A percentile compares a stretch with the other conserved stretches of the same genome.
phyloP scores from a whole-genome alignment of 2,113 vertebrate genomes.

The Thomomys bottae region DNA sequence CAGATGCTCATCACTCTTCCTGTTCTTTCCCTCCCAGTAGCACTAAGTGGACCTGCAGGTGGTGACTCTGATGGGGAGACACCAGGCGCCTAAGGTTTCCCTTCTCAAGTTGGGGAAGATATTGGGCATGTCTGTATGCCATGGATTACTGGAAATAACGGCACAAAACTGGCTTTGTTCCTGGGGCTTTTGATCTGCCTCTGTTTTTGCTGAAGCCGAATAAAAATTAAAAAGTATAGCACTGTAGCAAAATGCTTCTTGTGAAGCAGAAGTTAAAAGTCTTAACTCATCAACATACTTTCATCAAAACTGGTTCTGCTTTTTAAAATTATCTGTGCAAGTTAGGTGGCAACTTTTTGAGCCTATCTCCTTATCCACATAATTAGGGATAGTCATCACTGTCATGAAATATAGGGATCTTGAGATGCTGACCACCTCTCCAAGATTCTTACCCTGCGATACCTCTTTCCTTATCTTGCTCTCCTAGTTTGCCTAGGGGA shows the following conservation, averaged over 20 bases:
- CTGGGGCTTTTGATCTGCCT: neutral
- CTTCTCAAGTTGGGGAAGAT: neutral
- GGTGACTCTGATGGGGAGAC: neutral
- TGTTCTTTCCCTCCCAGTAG: neutral
- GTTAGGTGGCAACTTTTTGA: neutral
- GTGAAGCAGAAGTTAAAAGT: slow-evolving; percentile 1
- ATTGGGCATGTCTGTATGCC: neutral
- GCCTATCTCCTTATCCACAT: neutral
- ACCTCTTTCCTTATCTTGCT: neutral
- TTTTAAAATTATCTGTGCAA: neutral
- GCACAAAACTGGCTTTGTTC: neutral
- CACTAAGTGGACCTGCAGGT: neutral
- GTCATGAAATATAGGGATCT: neutral
- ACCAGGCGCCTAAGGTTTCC: no score
- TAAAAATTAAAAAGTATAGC: neutral
- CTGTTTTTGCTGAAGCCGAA: neutral
- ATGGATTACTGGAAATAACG: neutral
- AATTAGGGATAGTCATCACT: neutral
- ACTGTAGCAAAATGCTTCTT: neutral
- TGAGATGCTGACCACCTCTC: neutral
- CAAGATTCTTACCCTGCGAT: neutral
- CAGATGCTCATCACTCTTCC: neutral
- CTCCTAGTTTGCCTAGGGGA: neutral
- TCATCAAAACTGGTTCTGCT: neutral
- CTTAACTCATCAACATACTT: neutral